Evolutionary conservation across 1,140 invertebrate genomes (phyloP).

Genomic region (Elymnias hypermnestra): DNA sequence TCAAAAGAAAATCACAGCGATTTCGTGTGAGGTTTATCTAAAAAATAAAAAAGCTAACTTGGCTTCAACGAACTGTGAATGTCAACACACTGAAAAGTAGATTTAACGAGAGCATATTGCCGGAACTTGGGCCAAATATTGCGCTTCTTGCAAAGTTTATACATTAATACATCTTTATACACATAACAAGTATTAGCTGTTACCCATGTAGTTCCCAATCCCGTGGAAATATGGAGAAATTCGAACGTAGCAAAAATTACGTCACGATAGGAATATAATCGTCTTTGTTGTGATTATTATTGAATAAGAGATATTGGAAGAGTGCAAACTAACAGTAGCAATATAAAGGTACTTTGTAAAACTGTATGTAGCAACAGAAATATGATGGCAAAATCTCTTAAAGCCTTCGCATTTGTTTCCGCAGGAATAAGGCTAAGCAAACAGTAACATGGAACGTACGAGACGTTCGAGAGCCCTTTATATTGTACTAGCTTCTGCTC

Average conservation of each 20-base stretch:
- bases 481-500: too few relatives aligned
- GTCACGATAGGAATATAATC: too few relatives aligned
- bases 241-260: too few relatives aligned
- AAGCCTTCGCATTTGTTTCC: slow-evolving; percentile 7
- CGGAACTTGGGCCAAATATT: not conserved
- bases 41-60: slow-evolving; percentile 1
- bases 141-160: too few relatives aligned
- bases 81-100: not conserved
- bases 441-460: slow-evolving; percentile 14
- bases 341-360: not conserved
- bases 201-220: too few relatives aligned
- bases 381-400: not conserved
- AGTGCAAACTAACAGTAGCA: not conserved
- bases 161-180: too few relatives aligned
- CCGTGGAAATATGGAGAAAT: too few relatives aligned
- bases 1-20: not conserved
- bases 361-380: not conserved
- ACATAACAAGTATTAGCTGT: too few relatives aligned
- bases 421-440: slow-evolving; percentile 2
- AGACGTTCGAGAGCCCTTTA: slow-evolving; percentile 13
- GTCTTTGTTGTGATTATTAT: too few relatives aligned
- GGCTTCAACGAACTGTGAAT: not conserved
- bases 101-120: not conserved
- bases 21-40: slow-evolving; percentile 1
- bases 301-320: too few relatives aligned